A percentile compares a stretch with the other conserved stretches of the same genome.
These are phyloP conservation scores for Rugalucina vietnamica DNA, from an alignment of 2,888 invertebrate genomes.

Conservation along the genomic window DNA sequence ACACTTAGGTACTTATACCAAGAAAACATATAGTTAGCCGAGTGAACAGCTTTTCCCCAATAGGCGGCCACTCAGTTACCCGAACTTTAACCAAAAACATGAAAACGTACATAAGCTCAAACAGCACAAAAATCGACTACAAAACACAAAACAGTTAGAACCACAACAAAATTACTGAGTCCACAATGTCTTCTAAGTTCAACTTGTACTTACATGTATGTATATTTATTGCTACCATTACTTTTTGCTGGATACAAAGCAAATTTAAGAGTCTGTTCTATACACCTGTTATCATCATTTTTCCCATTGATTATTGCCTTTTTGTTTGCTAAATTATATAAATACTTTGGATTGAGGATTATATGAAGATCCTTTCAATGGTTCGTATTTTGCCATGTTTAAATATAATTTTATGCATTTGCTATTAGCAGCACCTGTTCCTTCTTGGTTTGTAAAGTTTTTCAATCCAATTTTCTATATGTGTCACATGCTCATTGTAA, in stretches of 20 bases:
- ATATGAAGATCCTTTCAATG: constrained; percentile 46
- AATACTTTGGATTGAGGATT: constrained; percentile 29
- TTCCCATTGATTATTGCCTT: constrained; percentile 42
- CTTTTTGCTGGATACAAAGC: constrained; percentile 38
- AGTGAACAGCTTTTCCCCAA: too few species aligned
- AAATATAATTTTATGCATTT: constrained; percentile 37
- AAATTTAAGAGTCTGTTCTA: constrained; percentile 19
- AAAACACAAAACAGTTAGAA: too few species aligned
- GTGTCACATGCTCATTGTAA: constrained; percentile 7
- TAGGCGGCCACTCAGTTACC: too few species aligned
- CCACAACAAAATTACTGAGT: too few species aligned
- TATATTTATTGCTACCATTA: too few species aligned
- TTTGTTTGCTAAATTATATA: constrained; percentile 38
- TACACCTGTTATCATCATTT: constrained; percentile 31
- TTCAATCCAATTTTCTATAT: constrained; percentile 29
- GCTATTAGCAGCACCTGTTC: constrained; percentile 26
- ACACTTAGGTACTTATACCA: too few species aligned
- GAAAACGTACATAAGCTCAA: too few species aligned
- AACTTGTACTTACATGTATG: too few species aligned
- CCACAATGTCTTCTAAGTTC: too few species aligned
- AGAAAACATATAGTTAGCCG: too few species aligned
- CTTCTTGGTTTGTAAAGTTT: constrained; percentile 25
- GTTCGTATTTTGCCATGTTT: constrained; percentile 39
- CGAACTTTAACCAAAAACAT: too few species aligned
- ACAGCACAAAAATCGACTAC: too few species aligned